Base-by-base conservation (phyloP, 2,888 invertebrate genomes). In the Muscina levida region DNA sequence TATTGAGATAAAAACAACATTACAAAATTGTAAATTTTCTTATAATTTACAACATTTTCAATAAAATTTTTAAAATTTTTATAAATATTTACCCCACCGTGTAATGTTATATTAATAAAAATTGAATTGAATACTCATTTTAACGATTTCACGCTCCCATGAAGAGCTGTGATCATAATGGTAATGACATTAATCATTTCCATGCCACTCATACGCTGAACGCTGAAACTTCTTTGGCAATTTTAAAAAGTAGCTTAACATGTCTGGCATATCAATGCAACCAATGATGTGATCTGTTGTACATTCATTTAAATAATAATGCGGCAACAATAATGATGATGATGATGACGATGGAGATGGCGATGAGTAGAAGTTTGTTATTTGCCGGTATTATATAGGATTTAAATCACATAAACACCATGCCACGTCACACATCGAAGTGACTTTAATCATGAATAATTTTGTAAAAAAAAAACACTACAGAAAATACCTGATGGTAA, bases 261-360 rank as follows among this genome's bases (percentile, higher is more conserved):
- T 73, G 77, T 71, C 80, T 73, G 73, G 80, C 80, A 80, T 80
- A 67, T 67, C 70, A 80, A 80, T 67, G 6, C 44, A 6, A 56
- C 70, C 62, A 62, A 51, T 37, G 2, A 44, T 46, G 22, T 57
- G n/a, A n/a, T n/a, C n/a, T n/a, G n/a, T 42, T 44, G 8, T 5
- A 31, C 31, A 31, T 44, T 39, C 24, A 57, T 3, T 19, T 44
- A 46, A 75, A 70, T 70, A 73, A 62, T 70, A 70, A 57, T 26
- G 53, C n/a, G 5, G n/a, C 13, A 24, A n/a, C 24, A 13, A 13
- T 24, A 8, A 26, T 56, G 6, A 31, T 31, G 31, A 31, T 31
- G 31, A 31, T 31, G 31, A 31, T 31, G 31, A 31, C 8, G 31
- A 31, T 31, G 31, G 8, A 5, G 31, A 31, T 31, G 31, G 22